A percentile compares a stretch with the other conserved stretches of the same genome.
Conservation (phyloP, 2,888 invertebrate genomes). For the Escarpia spicata region DNA sequence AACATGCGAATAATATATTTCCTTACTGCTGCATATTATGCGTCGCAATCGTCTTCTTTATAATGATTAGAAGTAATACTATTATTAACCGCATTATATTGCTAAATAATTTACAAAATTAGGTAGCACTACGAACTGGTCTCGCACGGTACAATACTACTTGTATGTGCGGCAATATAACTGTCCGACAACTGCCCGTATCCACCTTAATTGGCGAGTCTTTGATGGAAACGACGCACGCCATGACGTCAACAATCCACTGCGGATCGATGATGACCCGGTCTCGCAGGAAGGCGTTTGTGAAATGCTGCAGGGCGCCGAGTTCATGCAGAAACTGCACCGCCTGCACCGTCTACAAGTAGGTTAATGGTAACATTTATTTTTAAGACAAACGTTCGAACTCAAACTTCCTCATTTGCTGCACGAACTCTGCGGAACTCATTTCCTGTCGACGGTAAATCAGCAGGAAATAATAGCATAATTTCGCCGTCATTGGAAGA, state of each 20-base stretch:
- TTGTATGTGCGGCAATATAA: constrained; percentile 58
- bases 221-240: constrained; percentile 63
- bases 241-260: constrained; percentile 66
- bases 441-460: no score
- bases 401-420: no score
- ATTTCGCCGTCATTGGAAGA: no score
- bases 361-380: neutral
- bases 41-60: no score
- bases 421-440: no score
- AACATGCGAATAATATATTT: no score
- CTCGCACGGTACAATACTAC: constrained; percentile 52
- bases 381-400: no score
- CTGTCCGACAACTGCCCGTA: constrained; percentile 55
- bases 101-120: constrained; percentile 5
- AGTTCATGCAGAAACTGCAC: constrained; percentile 63
- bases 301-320: constrained; percentile 63
- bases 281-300: constrained; percentile 57
- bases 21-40: no score
- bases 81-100: neutral
- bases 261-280: constrained; percentile 63
- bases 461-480: no score
- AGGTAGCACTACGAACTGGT: constrained; percentile 33
- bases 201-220: constrained; percentile 55
- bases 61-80: no score
- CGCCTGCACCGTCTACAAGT: constrained; percentile 54